phyloP scores from a whole-genome alignment of 2,797 vertebrate genomes.

The Oreortyx pictus region DNA sequence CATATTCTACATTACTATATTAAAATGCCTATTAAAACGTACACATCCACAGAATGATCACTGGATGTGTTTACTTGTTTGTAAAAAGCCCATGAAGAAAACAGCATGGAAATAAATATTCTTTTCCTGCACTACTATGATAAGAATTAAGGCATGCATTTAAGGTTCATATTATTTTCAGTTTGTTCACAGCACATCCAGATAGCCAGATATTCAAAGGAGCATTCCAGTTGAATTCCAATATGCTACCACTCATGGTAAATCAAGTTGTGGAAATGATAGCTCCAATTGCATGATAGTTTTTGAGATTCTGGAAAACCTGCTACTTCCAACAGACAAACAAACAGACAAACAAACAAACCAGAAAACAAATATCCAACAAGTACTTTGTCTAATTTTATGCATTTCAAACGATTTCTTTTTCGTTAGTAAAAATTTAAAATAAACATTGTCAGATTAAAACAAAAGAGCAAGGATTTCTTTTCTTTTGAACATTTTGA shows the following conservation, averaged over 20 bases:
- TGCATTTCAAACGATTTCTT: neutral
- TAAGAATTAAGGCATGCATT: conserved; percentile 66
- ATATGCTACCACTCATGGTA: neutral
- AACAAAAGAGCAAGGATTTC: neutral
- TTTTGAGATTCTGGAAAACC: conserved; percentile 7
- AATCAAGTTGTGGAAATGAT: neutral
- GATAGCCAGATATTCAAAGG: conserved; percentile 69
- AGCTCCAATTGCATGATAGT: neutral
- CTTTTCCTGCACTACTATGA: conserved; percentile 60
- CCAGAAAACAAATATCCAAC: neutral
- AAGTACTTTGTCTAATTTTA: neutral
- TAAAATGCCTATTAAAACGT: conserved; percentile 72
- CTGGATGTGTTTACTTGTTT: conserved; percentile 60
- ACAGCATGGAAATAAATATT: conserved; percentile 64
- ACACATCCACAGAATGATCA: conserved; percentile 63
- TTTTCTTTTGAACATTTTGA: neutral
- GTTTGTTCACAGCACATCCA: conserved; percentile 42
- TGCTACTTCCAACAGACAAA: neutral
- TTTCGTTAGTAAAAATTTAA: neutral
- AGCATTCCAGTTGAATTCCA: conserved; percentile 19
- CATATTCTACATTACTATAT: conserved; percentile 71
- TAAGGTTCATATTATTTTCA: conserved; percentile 65
- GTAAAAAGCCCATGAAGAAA: conserved; percentile 69
- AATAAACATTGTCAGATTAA: neutral
- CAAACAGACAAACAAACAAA: neutral